Conservation (phyloP, 2,888 invertebrate species). For the Brachyopa scutellaris region DNA sequence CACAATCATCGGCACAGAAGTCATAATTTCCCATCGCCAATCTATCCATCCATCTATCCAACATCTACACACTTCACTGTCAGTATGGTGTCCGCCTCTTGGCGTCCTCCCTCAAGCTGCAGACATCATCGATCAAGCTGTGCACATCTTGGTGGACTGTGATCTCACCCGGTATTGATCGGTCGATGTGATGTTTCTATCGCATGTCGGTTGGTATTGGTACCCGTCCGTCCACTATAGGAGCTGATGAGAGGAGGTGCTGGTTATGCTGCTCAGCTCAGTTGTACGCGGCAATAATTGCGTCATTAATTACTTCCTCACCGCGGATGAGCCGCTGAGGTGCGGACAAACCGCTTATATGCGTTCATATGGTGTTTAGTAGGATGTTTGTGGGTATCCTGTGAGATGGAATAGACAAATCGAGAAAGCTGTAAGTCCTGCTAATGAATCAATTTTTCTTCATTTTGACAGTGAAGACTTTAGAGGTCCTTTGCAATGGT, state of each 20-base stretch:
- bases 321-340: neutral
- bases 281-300: constrained; percentile 52
- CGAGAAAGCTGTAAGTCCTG: neutral
- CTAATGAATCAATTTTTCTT: constrained; percentile 6
- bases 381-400: constrained; percentile 4
- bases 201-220: constrained; percentile 9
- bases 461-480: neutral
- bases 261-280: constrained; percentile 7
- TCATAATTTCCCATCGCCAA: constrained; percentile 63
- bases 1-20: constrained; percentile 68
- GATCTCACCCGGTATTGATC: constrained; percentile 61
- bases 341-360: constrained; percentile 6
- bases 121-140: constrained; percentile 41
- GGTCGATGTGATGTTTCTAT: constrained; percentile 63
- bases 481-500: too few species aligned
- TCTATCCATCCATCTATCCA: constrained; percentile 16
- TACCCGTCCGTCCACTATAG: constrained; percentile 19
- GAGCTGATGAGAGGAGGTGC: constrained; percentile 49
- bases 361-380: constrained; percentile 17
- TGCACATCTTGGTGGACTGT: constrained; percentile 10
- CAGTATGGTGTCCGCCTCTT: constrained; percentile 14
- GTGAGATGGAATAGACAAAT: neutral
- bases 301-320: constrained; percentile 68
- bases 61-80: constrained; percentile 44
- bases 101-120: neutral